Evolutionary conservation across 2,888 invertebrate species (phyloP), one percentile per base, ranked within the genome.

Genomic region (Drosophila tanythrix): DNA sequence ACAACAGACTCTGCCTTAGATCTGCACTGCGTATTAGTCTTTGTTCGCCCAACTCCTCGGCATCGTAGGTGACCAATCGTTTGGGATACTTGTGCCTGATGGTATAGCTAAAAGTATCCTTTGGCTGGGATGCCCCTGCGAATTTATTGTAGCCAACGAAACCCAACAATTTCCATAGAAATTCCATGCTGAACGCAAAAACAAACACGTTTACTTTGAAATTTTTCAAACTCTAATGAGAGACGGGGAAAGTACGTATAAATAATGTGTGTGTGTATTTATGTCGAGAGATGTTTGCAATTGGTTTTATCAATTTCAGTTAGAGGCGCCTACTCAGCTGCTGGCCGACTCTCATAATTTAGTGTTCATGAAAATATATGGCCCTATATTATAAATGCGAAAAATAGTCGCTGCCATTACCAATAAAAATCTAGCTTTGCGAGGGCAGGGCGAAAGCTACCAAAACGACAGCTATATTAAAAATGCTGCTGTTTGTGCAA

Each of bases 331-430:
- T 83, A 83, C 76, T 83, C 62, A 76, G 71, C 64, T 46, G 46
- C 64, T 55, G 29, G 36, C 36, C 53, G 52, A 72, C 25, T 50
- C 27, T 43, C 67, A 73, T 85, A 90, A 90, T 90, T 90, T 85
- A 90, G 83, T 85, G 85, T 85, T 85, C 90, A 83, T 88, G 85
- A 78, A 90, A 85, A 85, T 90, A 90, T 85, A 85, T 85, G 73
- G 83, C 53, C 62, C 68, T 64, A 70, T 70, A 85, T 85, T 85
- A 85, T 90, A 85, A 85, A 85, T 90, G 90, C 89, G 81, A 90
- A 85, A 88, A 88, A 88, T 72, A 79, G 85, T 79, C 85, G 59
- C 64, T 78, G 70, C 56, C 65, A 69, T 79, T 87, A 76, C 76
- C 70, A 82, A 89, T 84, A 85, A 88, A 85, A 82, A 70, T 72